phyloP scores from a whole-genome alignment of 2,113 vertebrate species.

The Scomber scombrus region DNA sequence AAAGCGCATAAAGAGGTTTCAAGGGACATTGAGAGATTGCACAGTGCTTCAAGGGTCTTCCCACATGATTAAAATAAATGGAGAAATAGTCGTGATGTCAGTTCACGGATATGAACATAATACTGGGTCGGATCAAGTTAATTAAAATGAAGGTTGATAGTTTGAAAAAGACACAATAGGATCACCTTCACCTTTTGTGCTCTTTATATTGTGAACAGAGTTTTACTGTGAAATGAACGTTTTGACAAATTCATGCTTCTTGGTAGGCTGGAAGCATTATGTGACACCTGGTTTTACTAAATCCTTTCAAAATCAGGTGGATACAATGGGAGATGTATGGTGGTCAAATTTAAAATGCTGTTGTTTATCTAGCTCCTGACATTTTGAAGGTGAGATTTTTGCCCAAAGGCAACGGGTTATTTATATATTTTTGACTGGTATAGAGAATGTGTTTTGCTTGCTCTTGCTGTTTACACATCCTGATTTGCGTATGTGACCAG shows the following conservation, averaged over 20 bases:
- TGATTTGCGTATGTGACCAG: conserved; percentile 26
- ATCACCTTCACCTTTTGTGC: not conserved
- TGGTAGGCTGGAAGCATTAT: not conserved
- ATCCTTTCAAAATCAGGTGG: conserved; percentile 4
- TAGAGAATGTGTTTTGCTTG: not conserved
- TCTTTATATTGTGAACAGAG: not conserved
- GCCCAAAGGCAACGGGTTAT: conserved; percentile 15
- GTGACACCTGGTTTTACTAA: not conserved
- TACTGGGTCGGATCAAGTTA: not conserved
- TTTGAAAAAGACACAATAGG: not conserved
- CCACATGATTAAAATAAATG: conserved; percentile 17
- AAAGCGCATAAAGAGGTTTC: conserved; percentile 42
- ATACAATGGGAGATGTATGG: conserved; percentile 15
- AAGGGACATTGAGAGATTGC: not conserved
- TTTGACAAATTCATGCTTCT: not conserved
- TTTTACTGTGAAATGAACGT: not conserved
- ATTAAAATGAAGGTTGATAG: not conserved
- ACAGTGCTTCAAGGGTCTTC: conserved; percentile 21
- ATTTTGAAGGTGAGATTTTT: conserved; percentile 44
- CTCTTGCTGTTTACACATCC: conserved; percentile 32
- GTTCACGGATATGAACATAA: not conserved
- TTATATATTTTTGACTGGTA: conserved; percentile 30
- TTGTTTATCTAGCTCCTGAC: conserved; percentile 26
- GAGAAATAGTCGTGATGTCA: conserved; percentile 1
- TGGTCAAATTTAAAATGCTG: conserved; percentile 21